phyloP scores from a whole-genome alignment of 2,888 invertebrate species.

The Luperina testacea region DNA sequence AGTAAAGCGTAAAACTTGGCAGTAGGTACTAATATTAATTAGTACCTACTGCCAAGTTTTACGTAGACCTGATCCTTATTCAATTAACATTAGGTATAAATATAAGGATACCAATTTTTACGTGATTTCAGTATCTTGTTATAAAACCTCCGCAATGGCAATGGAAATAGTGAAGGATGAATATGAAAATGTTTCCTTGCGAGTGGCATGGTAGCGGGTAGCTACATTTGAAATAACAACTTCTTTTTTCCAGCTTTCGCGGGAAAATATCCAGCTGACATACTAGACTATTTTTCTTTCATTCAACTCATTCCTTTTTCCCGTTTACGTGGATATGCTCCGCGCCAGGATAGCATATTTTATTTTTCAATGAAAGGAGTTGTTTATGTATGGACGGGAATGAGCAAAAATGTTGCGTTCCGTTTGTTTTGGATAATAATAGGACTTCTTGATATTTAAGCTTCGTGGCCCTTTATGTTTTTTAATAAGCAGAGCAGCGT shows the following conservation, averaged over 20 bases:
- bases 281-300: slow-evolving; percentile 34
- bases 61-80: not conserved
- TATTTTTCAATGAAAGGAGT: slow-evolving; percentile 7
- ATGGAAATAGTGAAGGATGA: slow-evolving; percentile 3
- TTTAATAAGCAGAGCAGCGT: not conserved
- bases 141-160: not conserved
- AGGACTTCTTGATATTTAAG: not conserved
- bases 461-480: not conserved
- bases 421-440: not conserved
- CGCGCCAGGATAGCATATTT: not conserved
- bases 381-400: slow-evolving; percentile 8
- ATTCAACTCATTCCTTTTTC: slow-evolving; percentile 23
- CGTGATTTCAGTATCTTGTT: not conserved
- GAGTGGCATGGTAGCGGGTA: not conserved
- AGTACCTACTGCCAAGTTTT: not conserved
- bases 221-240: slow-evolving; percentile 37
- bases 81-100: not conserved
- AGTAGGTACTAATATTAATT: not conserved
- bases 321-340: not conserved
- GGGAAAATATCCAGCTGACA: slow-evolving; percentile 31
- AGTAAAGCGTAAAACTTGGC: too few species aligned
- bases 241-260: not conserved
- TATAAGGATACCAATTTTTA: not conserved
- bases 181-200: slow-evolving; percentile 4
- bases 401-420: not conserved